Evolutionary conservation across 2,113 vertebrate species (phyloP).

Genomic region (Perca flavescens): DNA sequence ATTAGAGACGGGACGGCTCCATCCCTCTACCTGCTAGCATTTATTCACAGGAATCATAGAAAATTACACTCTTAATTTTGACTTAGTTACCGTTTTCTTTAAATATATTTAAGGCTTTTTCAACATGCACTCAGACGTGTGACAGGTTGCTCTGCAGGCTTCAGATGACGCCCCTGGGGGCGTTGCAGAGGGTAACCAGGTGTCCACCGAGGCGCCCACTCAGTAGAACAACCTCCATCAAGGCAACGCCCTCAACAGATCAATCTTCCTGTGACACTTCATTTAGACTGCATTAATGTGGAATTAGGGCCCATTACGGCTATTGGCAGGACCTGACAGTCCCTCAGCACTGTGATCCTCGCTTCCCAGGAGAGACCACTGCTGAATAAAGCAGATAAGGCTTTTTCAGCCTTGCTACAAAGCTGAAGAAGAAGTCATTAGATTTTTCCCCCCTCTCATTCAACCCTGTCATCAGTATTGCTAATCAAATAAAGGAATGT

Average conservation of each 20-base stretch:
- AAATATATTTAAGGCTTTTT: slow-evolving; percentile 48
- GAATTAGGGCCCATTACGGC: slow-evolving; percentile 92
- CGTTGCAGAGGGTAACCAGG: slow-evolving; percentile 79
- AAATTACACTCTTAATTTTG: slow-evolving; percentile 50
- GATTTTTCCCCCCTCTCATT: slow-evolving; percentile 72
- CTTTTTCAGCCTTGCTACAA: slow-evolving; percentile 81
- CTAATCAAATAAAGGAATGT: slow-evolving; percentile 83
- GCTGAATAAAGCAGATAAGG: slow-evolving; percentile 89
- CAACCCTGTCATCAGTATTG: slow-evolving; percentile 82
- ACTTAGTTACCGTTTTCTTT: slow-evolving; percentile 38
- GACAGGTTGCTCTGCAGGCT: slow-evolving; percentile 65
- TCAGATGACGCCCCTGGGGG: slow-evolving; percentile 77
- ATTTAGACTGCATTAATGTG: slow-evolving; percentile 97
- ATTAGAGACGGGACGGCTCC: slow-evolving; percentile 54
- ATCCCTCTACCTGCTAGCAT: slow-evolving; percentile 56
- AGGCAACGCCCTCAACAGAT: slow-evolving; percentile 89
- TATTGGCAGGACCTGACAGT: slow-evolving; percentile 88
- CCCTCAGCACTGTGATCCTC: slow-evolving; percentile 84
- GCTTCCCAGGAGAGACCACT: slow-evolving; percentile 77
- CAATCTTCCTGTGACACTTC: slow-evolving; percentile 95
- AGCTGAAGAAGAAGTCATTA: slow-evolving; percentile 82
- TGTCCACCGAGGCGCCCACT: slow-evolving; percentile 82
- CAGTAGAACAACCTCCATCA: slow-evolving; percentile 85
- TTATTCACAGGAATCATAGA: slow-evolving; percentile 51
- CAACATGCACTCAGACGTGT: slow-evolving; percentile 7